Evolutionary conservation across 1,140 invertebrate genomes (phyloP).

Genomic region (Asobara japonica): DNA sequence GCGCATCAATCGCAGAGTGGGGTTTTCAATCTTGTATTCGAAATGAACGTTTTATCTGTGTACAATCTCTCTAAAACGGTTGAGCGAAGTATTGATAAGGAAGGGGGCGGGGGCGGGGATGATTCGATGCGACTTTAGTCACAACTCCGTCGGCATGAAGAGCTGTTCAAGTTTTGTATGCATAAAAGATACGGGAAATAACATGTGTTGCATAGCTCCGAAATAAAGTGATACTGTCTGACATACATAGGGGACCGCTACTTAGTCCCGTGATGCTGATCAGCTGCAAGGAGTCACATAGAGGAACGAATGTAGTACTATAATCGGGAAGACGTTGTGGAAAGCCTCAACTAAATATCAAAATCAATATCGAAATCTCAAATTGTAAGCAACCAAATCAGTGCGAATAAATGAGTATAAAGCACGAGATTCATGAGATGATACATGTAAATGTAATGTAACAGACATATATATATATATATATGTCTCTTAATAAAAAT

Average conservation of each 20-base stretch:
- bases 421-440: slow-evolving; percentile 65
- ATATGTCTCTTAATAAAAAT: too few relatives aligned
- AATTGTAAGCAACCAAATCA: too few relatives aligned
- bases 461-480: not conserved
- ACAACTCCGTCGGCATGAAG: slow-evolving; percentile 42
- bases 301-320: too few relatives aligned
- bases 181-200: too few relatives aligned
- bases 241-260: slow-evolving; percentile 51
- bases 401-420: slow-evolving; percentile 51
- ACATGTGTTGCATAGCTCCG: too few relatives aligned
- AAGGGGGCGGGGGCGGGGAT: slow-evolving; percentile 38
- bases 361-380: too few relatives aligned
- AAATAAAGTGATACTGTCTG: slow-evolving; percentile 45
- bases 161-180: not conserved
- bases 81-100: too few relatives aligned
- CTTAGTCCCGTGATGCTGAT: too few relatives aligned
- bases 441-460: slow-evolving; percentile 58
- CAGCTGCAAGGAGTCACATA: too few relatives aligned
- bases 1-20: slow-evolving; percentile 41
- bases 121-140: too few relatives aligned
- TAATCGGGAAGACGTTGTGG: too few relatives aligned
- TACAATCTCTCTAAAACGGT: slow-evolving; percentile 57
- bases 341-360: too few relatives aligned
- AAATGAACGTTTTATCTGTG: slow-evolving; percentile 66
- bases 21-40: slow-evolving; percentile 62